These are phyloP conservation scores for Ctenicera cuprea DNA, from an alignment of 2,888 invertebrate species.

Conservation along the genomic window DNA sequence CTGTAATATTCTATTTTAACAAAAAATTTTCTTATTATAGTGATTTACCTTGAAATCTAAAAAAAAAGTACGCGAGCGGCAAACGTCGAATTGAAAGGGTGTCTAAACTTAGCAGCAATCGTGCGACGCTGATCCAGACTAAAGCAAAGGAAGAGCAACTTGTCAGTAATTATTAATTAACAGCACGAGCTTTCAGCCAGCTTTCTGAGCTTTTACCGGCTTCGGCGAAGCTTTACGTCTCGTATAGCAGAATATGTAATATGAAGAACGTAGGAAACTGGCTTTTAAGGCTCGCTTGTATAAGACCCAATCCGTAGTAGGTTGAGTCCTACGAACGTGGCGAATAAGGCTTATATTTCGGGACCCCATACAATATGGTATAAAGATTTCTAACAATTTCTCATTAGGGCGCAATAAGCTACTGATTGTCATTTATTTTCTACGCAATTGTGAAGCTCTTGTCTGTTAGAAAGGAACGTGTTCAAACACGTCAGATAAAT, in stretches of 20 bases:
- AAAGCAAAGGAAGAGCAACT: constrained; percentile 73
- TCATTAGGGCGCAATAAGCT: constrained; percentile 71
- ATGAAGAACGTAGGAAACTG: constrained; percentile 62
- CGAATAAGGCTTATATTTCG: constrained; percentile 60
- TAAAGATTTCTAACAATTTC: constrained; percentile 72
- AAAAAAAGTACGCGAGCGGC: constrained; percentile 37
- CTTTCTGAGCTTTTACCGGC: constrained; percentile 75
- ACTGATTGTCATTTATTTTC: constrained; percentile 72
- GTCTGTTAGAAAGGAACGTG: constrained; percentile 64
- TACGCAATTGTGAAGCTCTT: constrained; percentile 70
- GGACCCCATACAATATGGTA: constrained; percentile 56
- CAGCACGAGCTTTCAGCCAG: constrained; percentile 74
- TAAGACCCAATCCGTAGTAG: constrained; percentile 41
- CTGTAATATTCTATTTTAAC: too few species aligned
- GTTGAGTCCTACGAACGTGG: constrained; percentile 50
- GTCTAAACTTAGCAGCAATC: constrained; percentile 32
- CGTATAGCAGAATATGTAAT: constrained; percentile 70
- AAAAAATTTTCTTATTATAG: too few species aligned
- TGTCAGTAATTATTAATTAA: constrained; percentile 76
- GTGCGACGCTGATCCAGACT: constrained; percentile 66
- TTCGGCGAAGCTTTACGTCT: constrained; percentile 70
- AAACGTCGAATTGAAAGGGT: constrained; percentile 27
- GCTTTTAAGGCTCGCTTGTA: constrained; percentile 51
- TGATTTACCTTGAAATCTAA: too few species aligned
- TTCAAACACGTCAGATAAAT: constrained; percentile 70